Evolutionary conservation across 2,888 invertebrate species (phyloP).

Genomic region (Leptinotarsa peninsularis): DNA sequence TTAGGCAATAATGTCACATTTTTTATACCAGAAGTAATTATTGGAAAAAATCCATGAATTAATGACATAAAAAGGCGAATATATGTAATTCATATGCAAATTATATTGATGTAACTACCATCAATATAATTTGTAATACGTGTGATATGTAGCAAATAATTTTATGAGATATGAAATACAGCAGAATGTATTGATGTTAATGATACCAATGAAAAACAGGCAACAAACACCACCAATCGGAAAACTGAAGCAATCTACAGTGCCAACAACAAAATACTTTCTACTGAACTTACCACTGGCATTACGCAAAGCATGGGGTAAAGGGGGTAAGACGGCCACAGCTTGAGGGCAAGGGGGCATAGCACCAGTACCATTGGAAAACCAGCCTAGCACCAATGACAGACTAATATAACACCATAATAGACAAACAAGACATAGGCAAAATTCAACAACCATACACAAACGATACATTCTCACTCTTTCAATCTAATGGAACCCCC

Average conservation of each 20-base stretch:
- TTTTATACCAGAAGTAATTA: no score
- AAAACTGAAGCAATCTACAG: not conserved
- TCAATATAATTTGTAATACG: no score
- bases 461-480: constrained; percentile 22
- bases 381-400: constrained; percentile 65
- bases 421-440: constrained; percentile 37
- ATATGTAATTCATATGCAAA: no score
- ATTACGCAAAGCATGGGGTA: constrained; percentile 66
- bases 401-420: constrained; percentile 48
- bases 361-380: constrained; percentile 62
- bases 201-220: not conserved
- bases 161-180: no score
- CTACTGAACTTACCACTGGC: constrained; percentile 60
- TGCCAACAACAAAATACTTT: constrained; percentile 26
- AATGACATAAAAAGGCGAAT: no score
- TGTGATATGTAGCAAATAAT: no score
- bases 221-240: not conserved
- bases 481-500: no score
- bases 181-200: not conserved
- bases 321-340: constrained; percentile 74
- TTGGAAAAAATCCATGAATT: no score
- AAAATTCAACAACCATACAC: constrained; percentile 1
- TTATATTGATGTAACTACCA: no score
- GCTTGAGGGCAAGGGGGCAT: constrained; percentile 70
- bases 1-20: no score